Conservation (phyloP, 2,888 invertebrate genomes). For the Acanthopleura granulata region DNA sequence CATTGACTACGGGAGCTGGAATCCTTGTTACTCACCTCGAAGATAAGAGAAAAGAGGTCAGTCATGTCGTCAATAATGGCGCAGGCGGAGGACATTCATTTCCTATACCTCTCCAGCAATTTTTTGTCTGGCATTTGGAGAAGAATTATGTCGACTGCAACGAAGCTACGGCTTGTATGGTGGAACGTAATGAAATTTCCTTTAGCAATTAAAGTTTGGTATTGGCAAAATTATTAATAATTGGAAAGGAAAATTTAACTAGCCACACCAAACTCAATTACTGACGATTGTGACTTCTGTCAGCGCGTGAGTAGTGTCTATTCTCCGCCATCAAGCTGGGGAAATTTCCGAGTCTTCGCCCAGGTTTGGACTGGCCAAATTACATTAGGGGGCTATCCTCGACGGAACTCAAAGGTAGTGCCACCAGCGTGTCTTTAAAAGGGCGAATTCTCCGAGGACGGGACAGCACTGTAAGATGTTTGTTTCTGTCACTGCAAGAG, state of each 20-base stretch:
- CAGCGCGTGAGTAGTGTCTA: not conserved
- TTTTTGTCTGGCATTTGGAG: not conserved
- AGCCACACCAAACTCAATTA: conserved; percentile 15
- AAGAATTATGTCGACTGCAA: not conserved
- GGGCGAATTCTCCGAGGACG: not conserved
- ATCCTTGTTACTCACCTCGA: not conserved
- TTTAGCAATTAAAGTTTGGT: conserved; percentile 20
- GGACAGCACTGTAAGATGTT: not conserved
- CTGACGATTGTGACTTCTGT: conserved; percentile 17
- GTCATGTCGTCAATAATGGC: not conserved
- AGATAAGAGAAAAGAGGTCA: not conserved
- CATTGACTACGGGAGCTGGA: not conserved
- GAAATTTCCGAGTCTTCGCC: conserved; percentile 8
- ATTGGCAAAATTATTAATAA: conserved; percentile 20
- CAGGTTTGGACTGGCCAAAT: not conserved
- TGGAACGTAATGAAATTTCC: conserved; percentile 16
- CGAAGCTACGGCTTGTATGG: not conserved
- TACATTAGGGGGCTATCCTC: not conserved
- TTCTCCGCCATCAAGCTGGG: not conserved
- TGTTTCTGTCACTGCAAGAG: not conserved
- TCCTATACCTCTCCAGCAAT: not conserved
- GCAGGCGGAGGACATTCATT: not conserved
- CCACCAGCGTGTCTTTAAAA: not conserved
- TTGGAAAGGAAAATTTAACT: conserved; percentile 20
- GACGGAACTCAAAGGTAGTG: not conserved